A percentile compares a stretch with the other conserved stretches of the same genome.
phyloP scores from a whole-genome alignment of 64 coral and sea anemone genomes.

The Porites australiensis region DNA sequence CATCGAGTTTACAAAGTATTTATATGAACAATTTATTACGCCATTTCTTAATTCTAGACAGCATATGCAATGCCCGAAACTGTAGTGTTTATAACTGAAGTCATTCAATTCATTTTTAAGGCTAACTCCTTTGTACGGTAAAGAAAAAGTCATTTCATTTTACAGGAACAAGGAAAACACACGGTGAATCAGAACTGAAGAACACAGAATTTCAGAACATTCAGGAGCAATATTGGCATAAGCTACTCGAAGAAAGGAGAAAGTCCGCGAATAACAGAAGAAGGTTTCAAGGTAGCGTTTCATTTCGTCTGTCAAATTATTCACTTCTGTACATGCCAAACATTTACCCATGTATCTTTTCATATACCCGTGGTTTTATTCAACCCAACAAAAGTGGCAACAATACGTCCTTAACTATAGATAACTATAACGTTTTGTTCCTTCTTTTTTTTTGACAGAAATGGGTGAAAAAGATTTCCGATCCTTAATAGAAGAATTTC shows the following conservation, averaged over 20 bases:
- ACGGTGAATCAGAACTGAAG: conserved; percentile 50
- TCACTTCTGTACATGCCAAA: too few species aligned
- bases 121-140: background rate
- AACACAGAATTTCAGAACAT: conserved; percentile 87
- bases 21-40: too few species aligned
- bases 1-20: too few species aligned
- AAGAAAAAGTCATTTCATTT: background rate
- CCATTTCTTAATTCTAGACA: too few species aligned
- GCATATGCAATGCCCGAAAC: too few species aligned
- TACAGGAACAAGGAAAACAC: conserved; percentile 53
- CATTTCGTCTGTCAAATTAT: background rate
- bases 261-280: conserved; percentile 57
- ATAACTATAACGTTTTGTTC: background rate
- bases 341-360: too few species aligned
- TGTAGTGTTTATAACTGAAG: background rate
- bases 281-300: conserved; percentile 79
- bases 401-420: too few species aligned
- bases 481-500: conserved; percentile 63
- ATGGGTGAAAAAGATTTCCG: conserved; percentile 80
- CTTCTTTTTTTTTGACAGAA: conserved; percentile 58
- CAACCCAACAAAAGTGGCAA: background rate
- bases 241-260: conserved; percentile 72
- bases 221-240: conserved; percentile 86
- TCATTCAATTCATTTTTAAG: background rate
- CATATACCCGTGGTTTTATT: background rate